Conservation (phyloP, 2,113 vertebrate genomes). For the Rutilus rutilus region DNA sequence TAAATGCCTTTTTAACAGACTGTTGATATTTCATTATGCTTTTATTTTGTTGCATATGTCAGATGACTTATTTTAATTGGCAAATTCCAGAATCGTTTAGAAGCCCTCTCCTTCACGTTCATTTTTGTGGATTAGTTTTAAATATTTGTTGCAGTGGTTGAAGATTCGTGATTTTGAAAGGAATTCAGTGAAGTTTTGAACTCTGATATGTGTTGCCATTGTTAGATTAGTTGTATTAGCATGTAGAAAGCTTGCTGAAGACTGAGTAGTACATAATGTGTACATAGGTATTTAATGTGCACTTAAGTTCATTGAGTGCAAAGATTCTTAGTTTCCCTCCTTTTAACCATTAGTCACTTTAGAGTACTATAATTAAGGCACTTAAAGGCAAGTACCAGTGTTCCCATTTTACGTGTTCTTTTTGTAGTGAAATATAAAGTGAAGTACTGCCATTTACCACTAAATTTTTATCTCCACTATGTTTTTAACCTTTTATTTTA, state of each 20-base stretch:
- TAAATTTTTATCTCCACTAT: not conserved
- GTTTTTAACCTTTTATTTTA: not conserved
- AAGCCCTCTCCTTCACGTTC: not conserved
- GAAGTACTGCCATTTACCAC: not conserved
- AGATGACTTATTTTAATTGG: not conserved
- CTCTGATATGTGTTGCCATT: not conserved
- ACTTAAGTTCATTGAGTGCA: not conserved
- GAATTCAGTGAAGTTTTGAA: not conserved
- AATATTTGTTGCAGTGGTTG: not conserved
- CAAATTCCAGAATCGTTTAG: not conserved
- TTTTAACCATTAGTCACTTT: not conserved
- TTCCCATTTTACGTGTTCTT: not conserved
- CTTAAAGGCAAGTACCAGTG: not conserved
- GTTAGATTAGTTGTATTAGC: not conserved
- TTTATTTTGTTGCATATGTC: not conserved
- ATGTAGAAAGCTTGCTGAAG: not conserved
- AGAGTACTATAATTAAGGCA: constrained; percentile 12
- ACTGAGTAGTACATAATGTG: not conserved
- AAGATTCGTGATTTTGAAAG: not conserved
- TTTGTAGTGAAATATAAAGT: not conserved
- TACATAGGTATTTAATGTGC: not conserved
- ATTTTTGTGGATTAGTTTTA: not conserved
- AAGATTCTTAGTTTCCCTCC: not conserved
- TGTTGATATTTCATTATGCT: not conserved
- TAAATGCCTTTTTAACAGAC: not conserved